Percentiles rank a stretch among this genome's conserved stretches.
Evolutionary conservation across 2,797 vertebrate genomes (phyloP).

Genomic region (Hypotaenidia philippensis): DNA sequence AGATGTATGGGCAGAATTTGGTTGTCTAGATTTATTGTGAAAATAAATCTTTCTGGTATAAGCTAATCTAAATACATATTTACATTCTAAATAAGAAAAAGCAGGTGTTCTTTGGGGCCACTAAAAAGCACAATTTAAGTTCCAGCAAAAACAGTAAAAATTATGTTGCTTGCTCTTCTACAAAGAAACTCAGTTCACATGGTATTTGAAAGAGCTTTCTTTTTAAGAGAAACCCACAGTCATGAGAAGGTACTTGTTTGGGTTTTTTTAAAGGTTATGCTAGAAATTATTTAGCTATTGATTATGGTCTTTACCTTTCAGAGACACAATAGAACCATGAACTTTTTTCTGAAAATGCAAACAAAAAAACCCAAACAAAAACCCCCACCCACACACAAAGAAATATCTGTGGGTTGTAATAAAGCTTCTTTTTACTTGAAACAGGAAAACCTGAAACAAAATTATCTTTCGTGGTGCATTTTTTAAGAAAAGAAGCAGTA

Average conservation of each 20-base stretch:
- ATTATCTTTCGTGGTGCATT: neutral
- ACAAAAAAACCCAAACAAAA: too few species aligned
- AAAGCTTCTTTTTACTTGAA: slow-evolving; percentile 6
- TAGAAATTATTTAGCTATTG: neutral
- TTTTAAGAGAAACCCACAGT: neutral
- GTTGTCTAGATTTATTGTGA: neutral
- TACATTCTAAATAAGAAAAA: neutral
- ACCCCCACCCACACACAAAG: too few species aligned
- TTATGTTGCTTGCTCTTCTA: neutral
- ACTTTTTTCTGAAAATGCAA: neutral
- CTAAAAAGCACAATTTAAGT: neutral
- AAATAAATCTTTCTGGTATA: neutral
- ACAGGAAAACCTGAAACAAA: neutral
- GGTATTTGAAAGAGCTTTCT: neutral
- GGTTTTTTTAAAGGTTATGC: neutral
- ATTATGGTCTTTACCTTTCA: neutral
- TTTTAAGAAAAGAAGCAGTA: neutral
- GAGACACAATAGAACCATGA: neutral
- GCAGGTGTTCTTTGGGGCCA: neutral
- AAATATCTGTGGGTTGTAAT: neutral
- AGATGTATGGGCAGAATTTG: neutral
- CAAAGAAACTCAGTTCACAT: neutral
- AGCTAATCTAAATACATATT: neutral
- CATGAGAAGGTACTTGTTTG: neutral
- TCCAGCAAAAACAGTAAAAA: neutral